Conservation (phyloP, 2,113 vertebrate species). For the cat (Felis catus) region DNA sequence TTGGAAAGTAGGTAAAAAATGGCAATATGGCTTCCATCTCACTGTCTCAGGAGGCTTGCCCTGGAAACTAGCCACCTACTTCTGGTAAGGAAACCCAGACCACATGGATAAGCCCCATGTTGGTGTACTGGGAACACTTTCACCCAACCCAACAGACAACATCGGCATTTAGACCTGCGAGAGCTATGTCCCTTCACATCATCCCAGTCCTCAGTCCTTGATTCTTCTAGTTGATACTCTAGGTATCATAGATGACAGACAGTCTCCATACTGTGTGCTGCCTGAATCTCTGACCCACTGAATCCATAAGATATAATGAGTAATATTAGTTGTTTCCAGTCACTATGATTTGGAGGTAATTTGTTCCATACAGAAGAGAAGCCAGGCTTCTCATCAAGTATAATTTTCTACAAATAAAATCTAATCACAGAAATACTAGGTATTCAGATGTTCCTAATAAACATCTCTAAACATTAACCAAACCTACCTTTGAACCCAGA, state of each 20-base stretch:
- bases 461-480: background rate
- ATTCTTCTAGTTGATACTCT: background rate
- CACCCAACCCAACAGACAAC: background rate
- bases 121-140: rapidly evolving
- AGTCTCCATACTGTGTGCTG: background rate
- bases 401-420: background rate
- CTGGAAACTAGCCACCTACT: background rate
- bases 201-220: background rate
- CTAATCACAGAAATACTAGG: background rate
- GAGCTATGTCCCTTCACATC: background rate
- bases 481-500: background rate
- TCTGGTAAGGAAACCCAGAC: background rate
- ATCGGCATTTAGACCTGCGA: background rate
- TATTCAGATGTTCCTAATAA: background rate
- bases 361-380: background rate
- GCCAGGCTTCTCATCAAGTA: background rate
- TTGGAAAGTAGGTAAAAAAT: background rate
- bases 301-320: background rate
- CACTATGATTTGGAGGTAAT: background rate
- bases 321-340: background rate
- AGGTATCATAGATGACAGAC: background rate
- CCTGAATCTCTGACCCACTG: background rate
- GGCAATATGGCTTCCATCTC: background rate
- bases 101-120: background rate
- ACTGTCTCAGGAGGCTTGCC: background rate